Evolutionary conservation across 92 coral and sea anemone species (phyloP).

Genomic region (Porites lobata): DNA sequence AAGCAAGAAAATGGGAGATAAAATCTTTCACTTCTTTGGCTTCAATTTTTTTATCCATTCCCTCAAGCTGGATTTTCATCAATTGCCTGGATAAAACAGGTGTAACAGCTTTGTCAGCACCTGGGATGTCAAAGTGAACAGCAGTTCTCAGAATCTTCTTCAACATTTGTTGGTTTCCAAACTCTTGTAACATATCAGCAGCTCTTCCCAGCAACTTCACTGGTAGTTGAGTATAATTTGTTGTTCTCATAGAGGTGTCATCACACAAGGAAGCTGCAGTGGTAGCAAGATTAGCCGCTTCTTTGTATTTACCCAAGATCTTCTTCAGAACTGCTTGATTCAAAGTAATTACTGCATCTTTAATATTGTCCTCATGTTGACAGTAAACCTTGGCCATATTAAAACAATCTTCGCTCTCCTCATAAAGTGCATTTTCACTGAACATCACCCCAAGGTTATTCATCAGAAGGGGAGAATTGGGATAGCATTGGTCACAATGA

Average conservation of each 20-base stretch:
- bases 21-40: background rate
- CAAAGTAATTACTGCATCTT: background rate
- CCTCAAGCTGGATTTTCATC: conserved; percentile 28
- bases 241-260: conserved; percentile 2
- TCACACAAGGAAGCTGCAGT: conserved; percentile 20
- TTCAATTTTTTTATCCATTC: background rate
- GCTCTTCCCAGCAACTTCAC: conserved; percentile 16
- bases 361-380: background rate
- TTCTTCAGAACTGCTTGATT: conserved; percentile 13
- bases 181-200: background rate
- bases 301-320: background rate
- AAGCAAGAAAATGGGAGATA: background rate
- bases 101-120: background rate
- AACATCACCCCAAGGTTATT: conserved; percentile 40
- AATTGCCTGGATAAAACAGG: background rate
- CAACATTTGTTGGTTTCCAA: conserved; percentile 1
- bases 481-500: background rate
- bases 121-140: background rate
- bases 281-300: background rate
- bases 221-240: background rate
- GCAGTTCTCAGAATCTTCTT: background rate
- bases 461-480: background rate
- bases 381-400: background rate
- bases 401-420: conserved; percentile 7
- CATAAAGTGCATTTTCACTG: background rate